Evolutionary conservation across 2,113 vertebrate species (phyloP), one percentile per base, ranked within the genome.

Genomic region (Colinus virginianus): DNA sequence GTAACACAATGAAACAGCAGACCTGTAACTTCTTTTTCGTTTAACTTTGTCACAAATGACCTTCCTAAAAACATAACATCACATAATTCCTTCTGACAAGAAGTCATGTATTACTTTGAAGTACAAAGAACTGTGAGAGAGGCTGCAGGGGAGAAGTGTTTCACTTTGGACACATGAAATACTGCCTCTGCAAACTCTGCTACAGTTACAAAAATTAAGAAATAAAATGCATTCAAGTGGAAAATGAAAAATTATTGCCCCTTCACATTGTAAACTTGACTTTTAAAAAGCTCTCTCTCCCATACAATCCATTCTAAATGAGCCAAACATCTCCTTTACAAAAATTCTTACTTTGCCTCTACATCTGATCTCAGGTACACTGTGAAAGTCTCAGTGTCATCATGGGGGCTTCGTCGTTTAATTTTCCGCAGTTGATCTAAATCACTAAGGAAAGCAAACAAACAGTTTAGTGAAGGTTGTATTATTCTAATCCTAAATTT

Each of bases 371-470:
- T 98, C 95, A 99, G 90, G 89, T 99, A 99, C 23, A 99, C 99
- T 7, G 99, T 99, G 94, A 99, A 99, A 34, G 98, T 98, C 91
- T 99, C 99, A 0, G 98, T 99, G 95, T 99, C 99, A 77, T 99
- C 99, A 68, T 99, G 99, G 25, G 99, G 99, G 95, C 99, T 99
- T 91, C 99, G 98, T 56, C 98, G 97, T 80, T 98, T 98, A 95
- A 99, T 99, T 97, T 98, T 99, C 63, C 99, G 97, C 77, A 99
- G 98, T 80, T 99, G 98, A 71, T 99, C 98, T 90, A 99, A 97
- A 97, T 99, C 99, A 97, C 99, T 99, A 80, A 61, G 59, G 48
- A 71, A 96, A 89, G 32, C 1, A 4, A 16, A 90, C 10, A 76
- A 88, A 83, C 5, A 64, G 22, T 51, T 95, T 13, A 87, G 22